Evolutionary conservation across 2,888 invertebrate species (phyloP), one percentile per base, ranked within the genome.

Genomic region (Lasioglossum marginatum): DNA sequence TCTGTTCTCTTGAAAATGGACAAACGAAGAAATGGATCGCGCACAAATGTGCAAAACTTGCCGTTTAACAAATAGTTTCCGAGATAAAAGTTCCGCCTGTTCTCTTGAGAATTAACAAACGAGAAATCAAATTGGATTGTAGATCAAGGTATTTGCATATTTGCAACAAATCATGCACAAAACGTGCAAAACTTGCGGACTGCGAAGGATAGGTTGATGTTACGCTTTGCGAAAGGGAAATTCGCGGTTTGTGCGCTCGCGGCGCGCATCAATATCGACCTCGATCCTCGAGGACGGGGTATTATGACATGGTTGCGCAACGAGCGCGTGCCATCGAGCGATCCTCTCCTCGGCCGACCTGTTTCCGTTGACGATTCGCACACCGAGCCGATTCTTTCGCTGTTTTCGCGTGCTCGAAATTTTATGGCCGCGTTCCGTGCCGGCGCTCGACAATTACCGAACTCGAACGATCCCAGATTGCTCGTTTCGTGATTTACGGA

Each of bases 231-330:
- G 81, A 81, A 81, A 81, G 83, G 76, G 81, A 81, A 83, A 83
- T 71, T 48, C 57, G 37, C 34, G 66, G 82, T 78, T 73, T 31
- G 34, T n/a, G 68, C 57, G 57, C 70, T 71, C 57, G 70, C 70
- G 34, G 70, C 76, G 82, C 75, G 82, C 82, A 73, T 74, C 79
- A 71, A 82, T 79, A 74, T 79, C 82, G 74, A 74, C 79, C 79
- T 68, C 75, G 73, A 74, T 75, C 73, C 80, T 75, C 77, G 37
- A 14, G n/a, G 76, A 37, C 34, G 43, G 48, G 63, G 34, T 60
- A 57, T 81, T 81, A 77, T n/a, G 77, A 34, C 45, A 23, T 12
- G 71, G 43, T 83, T 71, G 60, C 68, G 81, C 66, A 83, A 83
- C 72, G 5, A 52, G 27, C 75, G 5, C n/a, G 81, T 71, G 43